Evolutionary conservation across 2,888 invertebrate genomes (phyloP).

Genomic region (Cacoxenus indagator): DNA sequence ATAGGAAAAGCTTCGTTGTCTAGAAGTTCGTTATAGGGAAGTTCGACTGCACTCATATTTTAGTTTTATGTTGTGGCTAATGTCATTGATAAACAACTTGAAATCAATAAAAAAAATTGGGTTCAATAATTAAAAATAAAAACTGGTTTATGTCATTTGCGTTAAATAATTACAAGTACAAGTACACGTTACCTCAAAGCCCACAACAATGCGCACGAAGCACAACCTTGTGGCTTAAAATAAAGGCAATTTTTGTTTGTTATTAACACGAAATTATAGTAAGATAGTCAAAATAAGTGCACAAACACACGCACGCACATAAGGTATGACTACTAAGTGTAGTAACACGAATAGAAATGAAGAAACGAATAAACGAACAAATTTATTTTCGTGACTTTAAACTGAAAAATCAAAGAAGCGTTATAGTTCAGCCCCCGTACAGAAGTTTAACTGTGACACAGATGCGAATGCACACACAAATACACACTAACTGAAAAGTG

Average conservation of each 20-base stretch:
- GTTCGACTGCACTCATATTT: too few species aligned
- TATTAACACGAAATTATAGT: background rate
- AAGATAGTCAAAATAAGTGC: background rate
- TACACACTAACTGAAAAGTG: too few species aligned
- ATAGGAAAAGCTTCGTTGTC: too few species aligned
- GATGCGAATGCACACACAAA: constrained; percentile 5
- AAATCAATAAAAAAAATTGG: background rate
- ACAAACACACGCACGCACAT: background rate
- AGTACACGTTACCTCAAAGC: constrained; percentile 7
- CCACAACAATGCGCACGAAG: constrained; percentile 20
- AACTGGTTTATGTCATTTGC: background rate
- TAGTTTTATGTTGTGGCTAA: background rate
- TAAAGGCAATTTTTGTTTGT: constrained; percentile 56
- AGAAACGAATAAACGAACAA: constrained; percentile 40
- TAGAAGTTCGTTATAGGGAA: too few species aligned
- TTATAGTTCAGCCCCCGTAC: constrained; percentile 47
- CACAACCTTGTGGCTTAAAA: constrained; percentile 56
- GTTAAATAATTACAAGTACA: background rate
- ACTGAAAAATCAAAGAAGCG: constrained; percentile 39
- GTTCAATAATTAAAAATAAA: background rate
- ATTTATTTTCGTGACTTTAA: background rate
- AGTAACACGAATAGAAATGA: constrained; percentile 41
- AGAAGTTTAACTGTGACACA: constrained; percentile 32
- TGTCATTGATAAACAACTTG: background rate
- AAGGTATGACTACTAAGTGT: background rate